Evolutionary conservation across 1,140 invertebrate species (phyloP).

Genomic region (Orchesella cincta): DNA sequence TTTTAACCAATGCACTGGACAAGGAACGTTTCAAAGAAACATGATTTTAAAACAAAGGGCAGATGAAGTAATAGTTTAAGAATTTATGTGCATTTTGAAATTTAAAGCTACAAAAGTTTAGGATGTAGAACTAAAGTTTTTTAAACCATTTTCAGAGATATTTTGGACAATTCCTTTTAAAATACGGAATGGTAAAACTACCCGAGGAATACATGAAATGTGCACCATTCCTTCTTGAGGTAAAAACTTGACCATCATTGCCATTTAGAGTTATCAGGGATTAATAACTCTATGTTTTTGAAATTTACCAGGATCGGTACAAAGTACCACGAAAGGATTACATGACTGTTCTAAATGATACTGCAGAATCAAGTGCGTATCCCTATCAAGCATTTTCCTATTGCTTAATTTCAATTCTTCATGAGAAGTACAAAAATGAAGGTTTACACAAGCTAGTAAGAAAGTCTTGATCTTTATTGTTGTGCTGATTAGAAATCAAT

Average conservation of each 20-base stretch:
- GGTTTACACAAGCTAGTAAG: background rate
- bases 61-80: background rate
- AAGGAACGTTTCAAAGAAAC: background rate
- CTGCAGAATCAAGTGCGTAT: background rate
- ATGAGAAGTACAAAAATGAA: background rate
- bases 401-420: background rate
- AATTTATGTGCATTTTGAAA: background rate
- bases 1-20: constrained; percentile 7
- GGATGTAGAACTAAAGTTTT: background rate
- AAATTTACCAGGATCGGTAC: background rate
- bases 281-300: too few species aligned
- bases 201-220: background rate
- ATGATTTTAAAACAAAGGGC: background rate
- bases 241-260: too few species aligned
- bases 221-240: background rate
- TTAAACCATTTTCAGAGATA: background rate
- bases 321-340: background rate
- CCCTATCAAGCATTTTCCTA: background rate
- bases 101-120: background rate
- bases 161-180: constrained; percentile 14
- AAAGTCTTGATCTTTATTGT: background rate
- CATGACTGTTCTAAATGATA: background rate
- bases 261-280: too few species aligned
- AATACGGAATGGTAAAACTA: background rate
- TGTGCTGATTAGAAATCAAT: background rate